phyloP scores from a whole-genome alignment of 1,140 invertebrate genomes.

The Onthophagus taurus region DNA sequence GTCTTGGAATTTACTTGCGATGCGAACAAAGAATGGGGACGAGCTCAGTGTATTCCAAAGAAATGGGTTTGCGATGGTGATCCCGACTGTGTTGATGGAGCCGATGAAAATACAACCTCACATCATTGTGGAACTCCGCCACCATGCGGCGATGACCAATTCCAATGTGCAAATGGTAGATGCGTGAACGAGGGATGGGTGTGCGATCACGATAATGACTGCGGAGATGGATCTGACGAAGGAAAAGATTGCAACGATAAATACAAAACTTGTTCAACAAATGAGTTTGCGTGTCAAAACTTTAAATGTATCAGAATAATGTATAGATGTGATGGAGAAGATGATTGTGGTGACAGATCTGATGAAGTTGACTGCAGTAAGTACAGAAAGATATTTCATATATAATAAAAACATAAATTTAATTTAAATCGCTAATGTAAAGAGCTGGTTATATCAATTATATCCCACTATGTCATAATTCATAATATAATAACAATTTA shows the following conservation, averaged over 20 bases:
- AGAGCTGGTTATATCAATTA: too few species aligned
- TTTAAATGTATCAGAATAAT: constrained; percentile 86
- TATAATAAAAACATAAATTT: background rate
- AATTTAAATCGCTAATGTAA: too few species aligned
- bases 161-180: constrained; percentile 80
- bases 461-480: too few species aligned
- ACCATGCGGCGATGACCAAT: constrained; percentile 78
- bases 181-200: constrained; percentile 71
- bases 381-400: too few species aligned
- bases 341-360: constrained; percentile 84
- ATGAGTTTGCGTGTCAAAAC: constrained; percentile 88
- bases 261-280: constrained; percentile 67
- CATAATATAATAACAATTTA: too few species aligned
- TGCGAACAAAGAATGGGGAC: constrained; percentile 82
- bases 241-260: constrained; percentile 77
- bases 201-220: constrained; percentile 89
- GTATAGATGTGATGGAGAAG: constrained; percentile 83
- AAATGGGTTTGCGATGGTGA: constrained; percentile 95
- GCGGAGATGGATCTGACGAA: constrained; percentile 88
- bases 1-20: constrained; percentile 86
- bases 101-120: constrained; percentile 84
- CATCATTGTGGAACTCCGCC: constrained; percentile 72
- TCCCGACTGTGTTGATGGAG: constrained; percentile 91
- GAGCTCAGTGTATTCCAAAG: constrained; percentile 85
- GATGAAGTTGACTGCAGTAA: constrained; percentile 72